Conservation (phyloP, 1,140 invertebrate genomes). For the Scaptomyza graminum region DNA sequence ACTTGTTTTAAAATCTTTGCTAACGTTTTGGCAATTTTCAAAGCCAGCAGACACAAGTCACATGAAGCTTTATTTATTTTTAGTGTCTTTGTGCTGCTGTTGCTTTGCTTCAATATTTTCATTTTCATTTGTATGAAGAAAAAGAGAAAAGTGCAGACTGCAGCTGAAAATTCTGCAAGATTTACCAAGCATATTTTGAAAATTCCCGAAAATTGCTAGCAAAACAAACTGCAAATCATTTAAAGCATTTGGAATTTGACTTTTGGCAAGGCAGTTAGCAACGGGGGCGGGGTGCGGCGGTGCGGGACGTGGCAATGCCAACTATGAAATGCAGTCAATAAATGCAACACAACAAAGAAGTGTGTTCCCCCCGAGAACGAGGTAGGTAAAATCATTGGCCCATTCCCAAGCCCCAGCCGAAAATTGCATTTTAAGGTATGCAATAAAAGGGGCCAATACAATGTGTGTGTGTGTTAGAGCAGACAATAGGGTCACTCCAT, state of each 20-base stretch:
- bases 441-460: constrained; percentile 69
- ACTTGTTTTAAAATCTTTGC: constrained; percentile 1
- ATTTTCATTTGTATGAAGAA: constrained; percentile 9
- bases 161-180: not conserved
- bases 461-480: constrained; percentile 23
- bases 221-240: constrained; percentile 51
- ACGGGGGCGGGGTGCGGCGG: no score
- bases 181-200: constrained; percentile 1
- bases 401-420: constrained; percentile 7
- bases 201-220: constrained; percentile 14
- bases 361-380: constrained; percentile 5
- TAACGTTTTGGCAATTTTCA: constrained; percentile 3
- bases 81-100: no score
- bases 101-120: constrained; percentile 1
- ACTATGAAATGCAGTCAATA: constrained; percentile 41
- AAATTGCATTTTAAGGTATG: constrained; percentile 76
- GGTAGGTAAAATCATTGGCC: constrained; percentile 20
- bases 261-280: constrained; percentile 8
- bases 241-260: constrained; percentile 42
- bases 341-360: constrained; percentile 25
- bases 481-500: constrained; percentile 62
- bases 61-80: constrained; percentile 19
- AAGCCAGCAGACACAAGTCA: constrained; percentile 7
- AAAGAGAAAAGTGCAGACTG: constrained; percentile 1
- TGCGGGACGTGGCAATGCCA: constrained; percentile 29